Percentiles rank a stretch among this genome's conserved stretches.
Evolutionary conservation across 2,888 invertebrate species (phyloP).

Genomic region (Sympetrum striolatum): DNA sequence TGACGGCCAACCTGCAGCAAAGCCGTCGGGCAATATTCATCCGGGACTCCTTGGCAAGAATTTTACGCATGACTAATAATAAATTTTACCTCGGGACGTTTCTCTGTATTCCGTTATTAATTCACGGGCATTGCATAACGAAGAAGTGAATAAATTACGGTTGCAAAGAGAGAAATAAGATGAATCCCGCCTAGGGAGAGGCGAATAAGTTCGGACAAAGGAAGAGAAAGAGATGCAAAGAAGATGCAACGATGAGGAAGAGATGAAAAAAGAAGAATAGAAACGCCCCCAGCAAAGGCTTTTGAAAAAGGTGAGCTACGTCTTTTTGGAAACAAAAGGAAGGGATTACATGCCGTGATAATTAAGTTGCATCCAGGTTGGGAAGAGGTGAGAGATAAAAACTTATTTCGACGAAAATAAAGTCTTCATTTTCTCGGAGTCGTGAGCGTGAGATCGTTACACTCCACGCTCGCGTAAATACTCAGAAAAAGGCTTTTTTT

Average conservation of each 20-base stretch:
- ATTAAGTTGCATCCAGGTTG: background rate
- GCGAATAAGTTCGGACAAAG: background rate
- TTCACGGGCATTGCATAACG: background rate
- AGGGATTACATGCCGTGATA: background rate
- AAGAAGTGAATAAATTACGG: background rate
- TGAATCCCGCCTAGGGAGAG: background rate
- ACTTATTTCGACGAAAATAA: background rate
- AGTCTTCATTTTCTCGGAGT: background rate
- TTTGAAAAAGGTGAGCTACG: background rate
- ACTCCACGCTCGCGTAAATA: background rate
- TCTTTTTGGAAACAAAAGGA: background rate
- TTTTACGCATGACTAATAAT: too few species aligned
- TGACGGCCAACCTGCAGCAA: too few species aligned
- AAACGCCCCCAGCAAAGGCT: background rate
- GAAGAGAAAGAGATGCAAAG: background rate
- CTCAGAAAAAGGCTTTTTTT: background rate
- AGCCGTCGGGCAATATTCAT: too few species aligned
- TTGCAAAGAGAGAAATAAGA: background rate
- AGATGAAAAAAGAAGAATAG: background rate
- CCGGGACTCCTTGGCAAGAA: too few species aligned
- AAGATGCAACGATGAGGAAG: background rate
- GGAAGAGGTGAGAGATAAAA: background rate
- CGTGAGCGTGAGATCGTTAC: background rate
- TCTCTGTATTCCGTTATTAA: too few species aligned
- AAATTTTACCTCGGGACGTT: too few species aligned